Evolutionary conservation across 2,888 invertebrate genomes (phyloP).

Genomic region (Melitaea athalia): DNA sequence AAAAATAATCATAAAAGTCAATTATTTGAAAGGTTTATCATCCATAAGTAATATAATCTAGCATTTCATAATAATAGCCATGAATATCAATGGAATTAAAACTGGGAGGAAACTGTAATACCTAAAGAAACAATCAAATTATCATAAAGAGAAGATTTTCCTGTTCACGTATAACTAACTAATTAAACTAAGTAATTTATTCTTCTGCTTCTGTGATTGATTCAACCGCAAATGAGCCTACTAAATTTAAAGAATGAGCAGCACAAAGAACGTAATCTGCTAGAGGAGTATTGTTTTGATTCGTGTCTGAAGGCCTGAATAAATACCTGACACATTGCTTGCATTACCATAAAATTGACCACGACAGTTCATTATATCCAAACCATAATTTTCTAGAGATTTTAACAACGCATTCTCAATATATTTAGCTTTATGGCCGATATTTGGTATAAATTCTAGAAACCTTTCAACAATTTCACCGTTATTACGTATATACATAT

Average conservation of each 20-base stretch:
- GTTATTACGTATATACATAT: conserved; percentile 14
- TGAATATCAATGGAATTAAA: too few species aligned
- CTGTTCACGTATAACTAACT: too few species aligned
- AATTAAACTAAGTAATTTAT: too few species aligned
- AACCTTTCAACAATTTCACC: conserved; percentile 20
- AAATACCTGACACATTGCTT: conserved; percentile 28
- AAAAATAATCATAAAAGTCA: too few species aligned
- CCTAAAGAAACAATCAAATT: too few species aligned
- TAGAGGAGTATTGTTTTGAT: background rate
- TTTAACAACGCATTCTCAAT: conserved; percentile 13
- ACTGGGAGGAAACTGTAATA: too few species aligned
- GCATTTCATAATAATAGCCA: too few species aligned
- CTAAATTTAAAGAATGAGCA: background rate
- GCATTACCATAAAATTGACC: conserved; percentile 29
- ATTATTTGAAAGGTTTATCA: too few species aligned
- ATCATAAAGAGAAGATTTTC: too few species aligned
- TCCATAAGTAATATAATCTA: too few species aligned
- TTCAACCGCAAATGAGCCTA: background rate
- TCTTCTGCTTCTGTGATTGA: background rate
- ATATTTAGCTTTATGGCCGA: conserved; percentile 17
- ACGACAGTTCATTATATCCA: conserved; percentile 14
- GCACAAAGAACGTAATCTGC: background rate
- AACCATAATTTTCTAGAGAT: conserved; percentile 8
- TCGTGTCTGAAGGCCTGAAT: background rate
- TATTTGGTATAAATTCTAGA: too few species aligned